These are phyloP conservation scores for Pteronura brasiliensis DNA, from an alignment of 2,113 vertebrate genomes.

Conservation along the genomic window DNA sequence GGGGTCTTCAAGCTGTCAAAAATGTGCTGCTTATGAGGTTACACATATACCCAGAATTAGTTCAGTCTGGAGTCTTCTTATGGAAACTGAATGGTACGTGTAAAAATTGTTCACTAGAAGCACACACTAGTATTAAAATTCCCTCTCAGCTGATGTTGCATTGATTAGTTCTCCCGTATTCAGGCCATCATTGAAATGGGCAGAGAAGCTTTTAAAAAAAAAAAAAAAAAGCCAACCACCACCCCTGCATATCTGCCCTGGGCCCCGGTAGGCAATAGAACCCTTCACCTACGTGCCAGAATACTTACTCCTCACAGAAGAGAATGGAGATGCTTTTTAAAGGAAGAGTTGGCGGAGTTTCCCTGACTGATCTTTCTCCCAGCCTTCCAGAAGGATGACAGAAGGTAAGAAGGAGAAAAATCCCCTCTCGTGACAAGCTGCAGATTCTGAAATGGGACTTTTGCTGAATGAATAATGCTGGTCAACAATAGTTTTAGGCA, in stretches of 20 bases:
- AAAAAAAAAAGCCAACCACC: neutral
- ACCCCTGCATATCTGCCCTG: neutral
- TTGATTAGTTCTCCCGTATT: neutral
- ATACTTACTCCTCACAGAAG: neutral
- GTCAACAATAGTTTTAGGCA: neutral
- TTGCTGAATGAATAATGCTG: neutral
- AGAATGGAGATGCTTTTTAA: neutral
- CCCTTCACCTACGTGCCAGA: neutral
- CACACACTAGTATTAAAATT: neutral
- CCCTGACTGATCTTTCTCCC: neutral
- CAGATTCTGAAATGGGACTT: neutral
- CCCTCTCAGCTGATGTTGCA: neutral
- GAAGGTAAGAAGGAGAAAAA: neutral
- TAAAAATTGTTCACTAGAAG: neutral
- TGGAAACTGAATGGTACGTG: neutral
- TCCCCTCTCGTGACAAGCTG: neutral
- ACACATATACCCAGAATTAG: neutral
- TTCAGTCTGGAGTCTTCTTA: neutral
- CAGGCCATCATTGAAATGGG: neutral
- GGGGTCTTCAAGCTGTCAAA: neutral
- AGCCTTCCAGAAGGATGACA: neutral
- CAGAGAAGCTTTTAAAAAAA: neutral
- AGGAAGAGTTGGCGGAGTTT: neutral
- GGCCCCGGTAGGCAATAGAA: neutral
- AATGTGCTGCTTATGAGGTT: neutral